Evolutionary conservation across 2,113 vertebrate genomes (phyloP).

Genomic region (Oreocharis arfaki): DNA sequence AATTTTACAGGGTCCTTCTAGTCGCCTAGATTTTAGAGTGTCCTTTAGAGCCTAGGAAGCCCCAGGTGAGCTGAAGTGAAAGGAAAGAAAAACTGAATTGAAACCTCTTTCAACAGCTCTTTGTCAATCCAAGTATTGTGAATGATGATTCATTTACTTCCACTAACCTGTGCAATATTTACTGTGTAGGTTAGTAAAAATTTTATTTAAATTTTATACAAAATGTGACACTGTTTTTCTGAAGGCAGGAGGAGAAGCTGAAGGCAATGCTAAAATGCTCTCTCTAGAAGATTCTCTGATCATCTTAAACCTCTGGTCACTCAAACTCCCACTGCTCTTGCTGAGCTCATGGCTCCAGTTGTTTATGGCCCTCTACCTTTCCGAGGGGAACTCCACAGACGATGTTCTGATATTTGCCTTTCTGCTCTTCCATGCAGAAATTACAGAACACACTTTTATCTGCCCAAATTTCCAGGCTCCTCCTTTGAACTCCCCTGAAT

Average conservation of each 20-base stretch:
- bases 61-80: neutral
- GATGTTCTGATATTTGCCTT: neutral
- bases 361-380: neutral
- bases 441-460: neutral
- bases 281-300: neutral
- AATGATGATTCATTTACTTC: neutral
- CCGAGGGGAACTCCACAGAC: fast-evolving
- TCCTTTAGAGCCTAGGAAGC: neutral
- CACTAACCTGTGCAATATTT: neutral
- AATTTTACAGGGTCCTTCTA: neutral
- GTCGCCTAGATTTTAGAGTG: neutral
- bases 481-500: neutral
- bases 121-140: neutral
- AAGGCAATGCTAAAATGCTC: neutral
- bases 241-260: neutral
- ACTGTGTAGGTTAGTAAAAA: neutral
- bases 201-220: neutral
- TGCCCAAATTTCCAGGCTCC: neutral
- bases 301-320: neutral
- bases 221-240: neutral
- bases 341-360: neutral
- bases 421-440: neutral
- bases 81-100: neutral
- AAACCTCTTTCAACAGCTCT: neutral
- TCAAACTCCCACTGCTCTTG: neutral